Evolutionary conservation across 2,797 vertebrate genomes (phyloP), one percentile per base, ranked within the genome.

Genomic region (Pipistrellus pipistrellus): DNA sequence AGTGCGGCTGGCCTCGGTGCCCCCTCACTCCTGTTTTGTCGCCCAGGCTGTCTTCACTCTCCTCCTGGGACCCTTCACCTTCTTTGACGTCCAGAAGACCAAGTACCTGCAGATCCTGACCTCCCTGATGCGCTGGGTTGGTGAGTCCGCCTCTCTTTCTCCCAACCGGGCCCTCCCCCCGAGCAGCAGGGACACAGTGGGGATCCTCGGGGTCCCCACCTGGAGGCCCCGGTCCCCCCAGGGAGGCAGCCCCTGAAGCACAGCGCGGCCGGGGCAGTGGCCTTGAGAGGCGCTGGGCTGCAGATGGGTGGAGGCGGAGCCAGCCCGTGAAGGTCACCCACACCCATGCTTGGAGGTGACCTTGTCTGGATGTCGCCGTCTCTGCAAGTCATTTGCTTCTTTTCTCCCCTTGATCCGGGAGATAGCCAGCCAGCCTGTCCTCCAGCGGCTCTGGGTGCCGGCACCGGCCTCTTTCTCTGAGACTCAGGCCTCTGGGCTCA

Each of bases 81-180:
- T 99, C 98, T 99, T 99, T 97, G 99, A 98, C 4, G 99, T 99
- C 62, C 99, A 99, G 98, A 99, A 99, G 98, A 99, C 99, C 82
- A 99, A 99, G 97, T 99, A 99, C 91, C 99, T 99, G 25, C 99
- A 99, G 98, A 99, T 99, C 92, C 97, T 99, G 97, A 99, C 99
- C 0, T 99, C 99, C 0, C 97, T 99, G 69, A 99, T 99, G 99
- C 98, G 99, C 93, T 99, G 99, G 99, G 98, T 99, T 15, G 99
- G 99, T 99, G 98, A 99, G 99, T 32, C 27, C 5, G 21, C 59
- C 25, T 68, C 53, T 21, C 17, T 8, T 14, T 30, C 72, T 46
- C 78, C 46, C 8, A 4, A 1, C 21, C 9, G 3, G 44, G 41
- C 4, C 46, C 35, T 32, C 17, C 15, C 44, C 6, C 27, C 6